phyloP scores from a whole-genome alignment of 2,797 vertebrate species.

The Helicolenus hilgendorfi region DNA sequence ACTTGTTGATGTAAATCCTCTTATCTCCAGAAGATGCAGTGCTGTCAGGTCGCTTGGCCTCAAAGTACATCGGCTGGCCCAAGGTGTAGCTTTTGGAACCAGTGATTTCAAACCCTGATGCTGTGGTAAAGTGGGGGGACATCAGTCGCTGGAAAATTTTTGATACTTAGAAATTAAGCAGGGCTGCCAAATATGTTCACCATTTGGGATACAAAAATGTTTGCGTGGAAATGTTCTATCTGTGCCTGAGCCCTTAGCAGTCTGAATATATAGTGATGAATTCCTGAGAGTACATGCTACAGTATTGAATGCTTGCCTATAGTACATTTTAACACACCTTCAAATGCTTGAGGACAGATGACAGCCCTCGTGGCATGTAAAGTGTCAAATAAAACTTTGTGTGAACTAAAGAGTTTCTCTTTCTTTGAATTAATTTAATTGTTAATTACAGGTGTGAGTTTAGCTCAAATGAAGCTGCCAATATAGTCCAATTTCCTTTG shows the following conservation, averaged over 20 bases:
- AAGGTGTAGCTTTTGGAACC: constrained; percentile 40
- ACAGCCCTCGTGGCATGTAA: not conserved
- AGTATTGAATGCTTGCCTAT: not conserved
- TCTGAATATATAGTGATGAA: not conserved
- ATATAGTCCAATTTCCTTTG: not conserved
- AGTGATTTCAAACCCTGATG: constrained; percentile 49
- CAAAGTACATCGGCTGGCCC: constrained; percentile 81
- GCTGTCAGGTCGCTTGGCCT: constrained; percentile 22
- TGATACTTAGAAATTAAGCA: not conserved
- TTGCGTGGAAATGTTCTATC: not conserved
- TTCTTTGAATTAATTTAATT: not conserved
- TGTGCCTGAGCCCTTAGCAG: not conserved
- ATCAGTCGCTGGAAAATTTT: not conserved
- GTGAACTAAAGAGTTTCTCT: not conserved
- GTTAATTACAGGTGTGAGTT: not conserved
- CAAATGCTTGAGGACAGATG: not conserved
- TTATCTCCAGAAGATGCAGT: rapidly evolving
- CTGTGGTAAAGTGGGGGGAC: constrained; percentile 32
- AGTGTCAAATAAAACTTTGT: not conserved
- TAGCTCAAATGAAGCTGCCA: not conserved
- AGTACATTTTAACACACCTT: not conserved
- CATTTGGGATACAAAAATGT: not conserved
- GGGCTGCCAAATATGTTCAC: not conserved
- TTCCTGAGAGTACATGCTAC: not conserved
- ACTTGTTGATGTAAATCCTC: constrained; percentile 80